Base-by-base conservation (phyloP, 2,113 vertebrate genomes). In the Mionectes macconnelli region DNA sequence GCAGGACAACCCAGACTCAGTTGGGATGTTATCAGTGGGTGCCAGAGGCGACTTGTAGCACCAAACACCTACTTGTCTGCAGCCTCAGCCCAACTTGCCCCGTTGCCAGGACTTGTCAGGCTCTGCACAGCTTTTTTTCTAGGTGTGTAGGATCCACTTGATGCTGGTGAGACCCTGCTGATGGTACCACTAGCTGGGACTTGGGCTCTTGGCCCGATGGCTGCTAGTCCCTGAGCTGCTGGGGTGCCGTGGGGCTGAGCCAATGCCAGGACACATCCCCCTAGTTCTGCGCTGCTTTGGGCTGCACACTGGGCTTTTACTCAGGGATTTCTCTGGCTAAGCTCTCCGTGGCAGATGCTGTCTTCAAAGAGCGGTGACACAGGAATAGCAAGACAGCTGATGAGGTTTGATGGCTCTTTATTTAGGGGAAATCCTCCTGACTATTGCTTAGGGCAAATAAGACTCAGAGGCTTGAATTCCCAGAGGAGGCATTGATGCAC, bases 401-500 rank as follows among this genome's bases (percentile, higher is more conserved):
- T 94, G 94, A 96, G 50, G 59, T 70, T 53, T 93, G 79, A 90
- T 88, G 59, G 79, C 79, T 86, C 75, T 77, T 90, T 74, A 74
- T 82, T 86, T 66, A 80, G 63, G 75, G 88, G 90, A 94, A 90
- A 77, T 84, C 79, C 76, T 93, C 50, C 53, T 81, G 74, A 53
- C 31, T 93, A 45, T 81, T 84, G 88, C 94, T 94, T 37, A 39
- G 53, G 89, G 96, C 93, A 89, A 95, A 20, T n/a, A 73, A 85
- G 91, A 72, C 89, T 94, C 69, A 87, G 84, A 91, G 94, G 87
- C 70, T 84, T 84, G 77, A 89, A 94, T 94, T 96, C 77, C 93
- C 89, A 92, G 78, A 57, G 66, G 87, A 94, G 57, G 89, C 74
- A 89, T 87, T 18, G 13, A 95, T 74, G 89, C 63, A 49, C 13